Conservation (phyloP, 2,888 invertebrate species). For the Heteropelma amictum region DNA sequence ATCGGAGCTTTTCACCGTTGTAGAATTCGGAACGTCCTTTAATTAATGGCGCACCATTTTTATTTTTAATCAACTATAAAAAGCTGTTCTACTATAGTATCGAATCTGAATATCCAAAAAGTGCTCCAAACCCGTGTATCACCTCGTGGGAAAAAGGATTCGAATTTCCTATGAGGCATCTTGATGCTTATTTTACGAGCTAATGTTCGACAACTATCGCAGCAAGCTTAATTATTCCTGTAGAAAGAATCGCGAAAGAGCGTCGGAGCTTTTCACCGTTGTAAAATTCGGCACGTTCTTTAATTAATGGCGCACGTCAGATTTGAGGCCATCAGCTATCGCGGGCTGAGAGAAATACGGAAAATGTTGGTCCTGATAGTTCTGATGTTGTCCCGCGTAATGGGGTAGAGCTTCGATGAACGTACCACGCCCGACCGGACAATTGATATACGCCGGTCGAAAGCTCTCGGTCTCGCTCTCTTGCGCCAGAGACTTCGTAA, state of each 20-base stretch:
- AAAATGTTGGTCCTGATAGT: constrained; percentile 29
- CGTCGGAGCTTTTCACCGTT: background rate
- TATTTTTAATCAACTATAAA: no score
- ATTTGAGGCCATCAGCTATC: constrained; percentile 51
- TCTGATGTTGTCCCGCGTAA: constrained; percentile 35
- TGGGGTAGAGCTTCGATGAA: background rate
- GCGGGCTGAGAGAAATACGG: background rate
- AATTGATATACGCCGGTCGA: constrained; percentile 56
- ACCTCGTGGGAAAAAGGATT: no score
- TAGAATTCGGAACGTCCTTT: constrained; percentile 33
- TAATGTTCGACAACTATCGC: no score
- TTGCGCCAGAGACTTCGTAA: constrained; percentile 57
- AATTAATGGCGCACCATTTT: constrained; percentile 51
- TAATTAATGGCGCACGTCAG: constrained; percentile 51
- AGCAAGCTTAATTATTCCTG: no score
- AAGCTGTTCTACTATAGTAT: no score
- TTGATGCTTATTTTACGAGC: no score
- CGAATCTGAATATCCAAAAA: no score
- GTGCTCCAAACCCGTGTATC: no score
- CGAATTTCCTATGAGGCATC: no score
- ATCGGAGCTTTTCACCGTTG: background rate
- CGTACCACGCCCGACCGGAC: constrained; percentile 34
- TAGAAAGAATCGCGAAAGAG: background rate
- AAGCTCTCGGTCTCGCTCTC: constrained; percentile 33
- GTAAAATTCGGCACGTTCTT: constrained; percentile 35